A percentile compares a stretch with the other conserved stretches of the same genome.
These are phyloP conservation scores for Chaitophorus viminalis DNA, from an alignment of 2,888 invertebrate genomes.

Conservation along the genomic window DNA sequence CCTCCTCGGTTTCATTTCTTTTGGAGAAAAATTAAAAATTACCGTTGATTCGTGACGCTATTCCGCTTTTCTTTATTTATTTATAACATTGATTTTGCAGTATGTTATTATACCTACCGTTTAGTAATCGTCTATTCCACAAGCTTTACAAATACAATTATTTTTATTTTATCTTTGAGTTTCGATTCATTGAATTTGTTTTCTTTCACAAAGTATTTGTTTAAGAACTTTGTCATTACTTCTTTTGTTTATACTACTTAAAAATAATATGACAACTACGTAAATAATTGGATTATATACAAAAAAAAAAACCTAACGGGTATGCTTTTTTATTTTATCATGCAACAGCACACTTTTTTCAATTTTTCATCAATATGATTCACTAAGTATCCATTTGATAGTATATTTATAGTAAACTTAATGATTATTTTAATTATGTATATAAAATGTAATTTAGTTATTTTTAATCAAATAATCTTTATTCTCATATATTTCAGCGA, in stretches of 20 bases:
- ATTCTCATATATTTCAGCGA: no score
- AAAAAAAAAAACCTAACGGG: neutral
- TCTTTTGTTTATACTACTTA: neutral
- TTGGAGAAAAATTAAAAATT: neutral
- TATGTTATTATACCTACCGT: neutral
- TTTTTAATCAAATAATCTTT: no score
- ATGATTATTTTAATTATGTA: neutral
- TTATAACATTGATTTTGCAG: neutral
- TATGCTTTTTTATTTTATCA: neutral
- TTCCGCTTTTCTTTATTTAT: neutral
- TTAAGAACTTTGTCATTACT: neutral
- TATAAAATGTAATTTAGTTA: no score
- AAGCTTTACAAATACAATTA: slow-evolving; percentile 2
- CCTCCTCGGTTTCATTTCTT: neutral
- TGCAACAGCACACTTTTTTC: neutral
- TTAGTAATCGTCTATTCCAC: neutral
- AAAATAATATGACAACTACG: slow-evolving; percentile 12
- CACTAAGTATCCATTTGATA: neutral
- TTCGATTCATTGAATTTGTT: neutral
- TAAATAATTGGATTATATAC: slow-evolving; percentile 31
- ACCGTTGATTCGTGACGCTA: neutral
- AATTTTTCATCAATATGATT: no score
- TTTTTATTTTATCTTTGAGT: neutral
- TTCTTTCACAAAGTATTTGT: neutral
- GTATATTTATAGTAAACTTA: neutral